Evolutionary conservation across 2,797 vertebrate genomes (phyloP), one percentile per base, ranked within the genome.

Genomic region (Notoglanidium macrostoma): DNA sequence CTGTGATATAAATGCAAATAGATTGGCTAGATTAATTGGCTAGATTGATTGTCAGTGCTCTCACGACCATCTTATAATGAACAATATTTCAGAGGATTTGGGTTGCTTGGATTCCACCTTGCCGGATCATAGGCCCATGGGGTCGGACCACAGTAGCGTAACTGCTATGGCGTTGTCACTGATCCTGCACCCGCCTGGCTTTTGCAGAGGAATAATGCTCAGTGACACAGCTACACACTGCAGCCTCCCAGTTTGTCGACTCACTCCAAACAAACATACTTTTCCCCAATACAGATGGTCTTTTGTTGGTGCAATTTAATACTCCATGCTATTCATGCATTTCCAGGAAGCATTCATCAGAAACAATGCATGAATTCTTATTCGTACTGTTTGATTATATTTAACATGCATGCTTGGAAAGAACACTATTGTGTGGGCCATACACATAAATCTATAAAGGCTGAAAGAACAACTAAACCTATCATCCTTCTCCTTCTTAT

Each of bases 121-220:
- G 8, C 19, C 65, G 29, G 19, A 40, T 9, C 61, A 67, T 9
- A 29, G 49, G 17, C 86, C 88, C 68, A 46, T 76, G 85, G 78
- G 73, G 65, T 85, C 67, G 15, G 70, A 44, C 63, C 83, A 67
- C 44, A 35, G 40, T 65, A 17, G 54, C 72, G 70, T 79, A 61
- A 84, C 44, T 23, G 46, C 29, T 84, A 78, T 21, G n/a, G 51
- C 35, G 79, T n/a, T 46, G 86, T 54, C 83, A 78, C 68, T 46
- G 54, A 55, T 59, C 29, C 74, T 78, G 81, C 84, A 87, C 74
- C 86, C 87, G 90, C 65, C 85, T 51, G 82, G 77, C 81, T 88
- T 90, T 65, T 87, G 85, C 86, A 77, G 81, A 72, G 86, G 78
- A 80, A 80, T 61, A 90, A 89, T 74, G 6, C 15, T 61, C 5